A percentile compares a stretch with the other conserved stretches of the same genome.
Conservation (phyloP, 2,888 invertebrate species). For the Pilophorus perplexus region DNA sequence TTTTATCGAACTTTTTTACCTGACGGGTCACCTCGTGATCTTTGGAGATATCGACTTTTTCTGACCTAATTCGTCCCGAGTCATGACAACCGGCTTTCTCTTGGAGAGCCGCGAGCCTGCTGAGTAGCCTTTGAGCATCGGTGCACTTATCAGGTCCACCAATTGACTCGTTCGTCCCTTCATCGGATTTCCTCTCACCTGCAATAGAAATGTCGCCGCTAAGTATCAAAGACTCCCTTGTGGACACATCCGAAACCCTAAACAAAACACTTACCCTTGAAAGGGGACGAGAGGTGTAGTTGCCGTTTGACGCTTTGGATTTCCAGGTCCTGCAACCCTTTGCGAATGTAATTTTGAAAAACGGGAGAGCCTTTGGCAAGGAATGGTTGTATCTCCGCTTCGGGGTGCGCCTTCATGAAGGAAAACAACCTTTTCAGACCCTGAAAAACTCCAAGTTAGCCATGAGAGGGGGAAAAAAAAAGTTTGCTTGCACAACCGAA, state of each 20-base stretch:
- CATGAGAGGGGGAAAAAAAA: no score
- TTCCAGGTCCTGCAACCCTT: constrained; percentile 67
- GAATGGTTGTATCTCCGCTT: constrained; percentile 81
- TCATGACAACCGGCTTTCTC: constrained; percentile 31
- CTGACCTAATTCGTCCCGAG: not conserved
- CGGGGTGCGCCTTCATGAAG: constrained; percentile 71
- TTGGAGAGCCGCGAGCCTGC: constrained; percentile 15
- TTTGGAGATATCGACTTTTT: constrained; percentile 23
- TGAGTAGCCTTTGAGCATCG: constrained; percentile 19
- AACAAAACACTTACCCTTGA: not conserved
- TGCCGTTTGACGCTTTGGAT: constrained; percentile 47
- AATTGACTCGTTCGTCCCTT: not conserved
- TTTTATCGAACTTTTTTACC: no score
- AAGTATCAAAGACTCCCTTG: not conserved
- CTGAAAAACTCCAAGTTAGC: no score
- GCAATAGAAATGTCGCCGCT: no score
- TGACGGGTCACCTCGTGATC: constrained; percentile 1
- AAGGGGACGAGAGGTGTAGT: not conserved
- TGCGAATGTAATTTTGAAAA: constrained; percentile 82
- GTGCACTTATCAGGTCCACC: constrained; percentile 14
- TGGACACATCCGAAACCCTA: no score
- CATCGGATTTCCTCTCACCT: not conserved
- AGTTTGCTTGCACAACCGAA: no score
- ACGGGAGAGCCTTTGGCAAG: constrained; percentile 78
- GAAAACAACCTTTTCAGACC: constrained; percentile 79